Evolutionary conservation across 1,140 invertebrate genomes (phyloP), one percentile per base, ranked within the genome.

Genomic region (Hypothenemus hampei): DNA sequence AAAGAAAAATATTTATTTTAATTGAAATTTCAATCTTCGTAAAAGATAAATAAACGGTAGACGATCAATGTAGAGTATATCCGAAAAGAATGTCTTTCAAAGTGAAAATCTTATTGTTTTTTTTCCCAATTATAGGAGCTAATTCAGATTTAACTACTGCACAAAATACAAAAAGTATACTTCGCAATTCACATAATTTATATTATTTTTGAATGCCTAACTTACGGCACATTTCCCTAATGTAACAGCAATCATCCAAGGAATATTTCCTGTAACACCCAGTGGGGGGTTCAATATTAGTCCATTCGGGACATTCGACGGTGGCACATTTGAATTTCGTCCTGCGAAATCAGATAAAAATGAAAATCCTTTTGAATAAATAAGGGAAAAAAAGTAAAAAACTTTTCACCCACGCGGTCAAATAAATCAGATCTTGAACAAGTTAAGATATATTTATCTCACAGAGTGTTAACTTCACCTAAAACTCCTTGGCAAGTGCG

Each of bases 221-320:
- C 55, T 20, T 57, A 60, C 58, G 48, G 33, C 59, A 60, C 35
- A 58, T 58, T 58, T 60, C 59, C 36, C 59, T 33, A 16, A 58
- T 41, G 19, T 50, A 52, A 20, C 59, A 60, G 23, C 60, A 62
- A 19, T 59, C 35, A 23, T 62, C 60, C 15, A 62, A 24, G 2
- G 57, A 52, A 33, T 62, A 62, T 37, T 56, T 59, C 31, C 57
- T 46, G 40, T 62, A 59, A 49, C 60, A 62, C 7, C 57, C 57
- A 6, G 47, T 36, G 23, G 41, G 29, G 10, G 53, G 39, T 11
- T 47, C 51, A 16, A 26, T 11, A 13, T 53, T 48, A 18, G 50
- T 33, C 57, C 52, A 59, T 40, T 62, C 60, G 3, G 57, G 57
- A 49, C 60, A 62, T 29, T 59, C 53, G 10, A 62, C 52, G 18